phyloP scores from a whole-genome alignment of 2,888 invertebrate genomes.

The Callimorpha dominula region DNA sequence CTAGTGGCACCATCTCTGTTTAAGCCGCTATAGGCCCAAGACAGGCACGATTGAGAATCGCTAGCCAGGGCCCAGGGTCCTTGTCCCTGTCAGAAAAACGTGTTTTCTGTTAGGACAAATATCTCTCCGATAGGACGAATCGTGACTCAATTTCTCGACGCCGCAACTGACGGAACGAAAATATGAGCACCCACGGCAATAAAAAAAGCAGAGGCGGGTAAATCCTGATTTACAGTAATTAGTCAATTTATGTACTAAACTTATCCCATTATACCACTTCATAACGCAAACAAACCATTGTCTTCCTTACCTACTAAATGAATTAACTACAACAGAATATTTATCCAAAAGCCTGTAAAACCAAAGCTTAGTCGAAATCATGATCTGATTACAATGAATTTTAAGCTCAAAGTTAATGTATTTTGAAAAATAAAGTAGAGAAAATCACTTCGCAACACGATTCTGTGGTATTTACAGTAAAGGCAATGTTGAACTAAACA shows the following conservation, averaged over 20 bases:
- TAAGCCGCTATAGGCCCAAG: too few relatives aligned
- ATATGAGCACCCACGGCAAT: too few relatives aligned
- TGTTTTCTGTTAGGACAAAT: too few relatives aligned
- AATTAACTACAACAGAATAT: background rate
- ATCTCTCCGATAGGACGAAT: too few relatives aligned
- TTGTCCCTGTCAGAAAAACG: too few relatives aligned
- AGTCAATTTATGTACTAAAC: background rate
- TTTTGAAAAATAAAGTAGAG: constrained; percentile 30
- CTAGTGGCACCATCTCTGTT: too few relatives aligned
- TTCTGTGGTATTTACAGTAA: constrained; percentile 40
- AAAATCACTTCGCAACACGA: constrained; percentile 24
- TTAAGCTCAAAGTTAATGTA: constrained; percentile 24
- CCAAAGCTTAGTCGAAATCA: constrained; percentile 7
- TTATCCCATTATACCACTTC: background rate
- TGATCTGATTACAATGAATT: constrained; percentile 33
- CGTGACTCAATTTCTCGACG: too few relatives aligned
- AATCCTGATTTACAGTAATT: background rate
- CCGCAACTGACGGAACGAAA: too few relatives aligned
- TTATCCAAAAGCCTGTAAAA: constrained; percentile 10
- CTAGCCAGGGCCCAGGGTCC: too few relatives aligned
- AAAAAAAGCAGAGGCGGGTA: too few relatives aligned
- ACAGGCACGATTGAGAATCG: too few relatives aligned
- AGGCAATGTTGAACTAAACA: constrained; percentile 41
- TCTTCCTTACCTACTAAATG: background rate
- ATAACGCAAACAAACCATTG: background rate